Conservation (phyloP, 2,113 vertebrate genomes). For the Fulmarus glacialis region DNA sequence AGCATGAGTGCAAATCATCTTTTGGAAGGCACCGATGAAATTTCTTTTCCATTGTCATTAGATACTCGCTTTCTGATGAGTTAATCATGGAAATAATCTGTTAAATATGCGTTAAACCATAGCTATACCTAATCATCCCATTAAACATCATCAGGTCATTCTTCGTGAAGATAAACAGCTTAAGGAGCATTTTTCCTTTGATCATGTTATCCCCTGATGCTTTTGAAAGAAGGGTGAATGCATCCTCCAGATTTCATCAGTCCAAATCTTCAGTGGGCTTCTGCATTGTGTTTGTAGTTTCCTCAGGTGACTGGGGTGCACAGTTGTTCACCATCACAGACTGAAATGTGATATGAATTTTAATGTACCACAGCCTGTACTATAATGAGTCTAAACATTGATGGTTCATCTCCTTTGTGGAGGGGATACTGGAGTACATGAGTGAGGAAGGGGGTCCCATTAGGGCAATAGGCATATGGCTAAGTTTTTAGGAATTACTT, state of each 20-base stretch:
- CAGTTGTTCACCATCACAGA: background rate
- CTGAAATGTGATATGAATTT: rapidly evolving
- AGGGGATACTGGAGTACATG: background rate
- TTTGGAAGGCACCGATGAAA: background rate
- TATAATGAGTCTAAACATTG: rapidly evolving
- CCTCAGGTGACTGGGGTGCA: background rate
- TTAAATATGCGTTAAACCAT: slow-evolving; percentile 44
- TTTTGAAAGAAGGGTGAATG: slow-evolving; percentile 15
- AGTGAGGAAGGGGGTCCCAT: background rate
- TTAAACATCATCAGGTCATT: slow-evolving; percentile 30
- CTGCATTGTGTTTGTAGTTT: background rate
- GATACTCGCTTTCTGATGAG: slow-evolving; percentile 23
- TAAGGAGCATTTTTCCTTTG: slow-evolving; percentile 56
- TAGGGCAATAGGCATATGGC: background rate
- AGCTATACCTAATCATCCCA: slow-evolving; percentile 22
- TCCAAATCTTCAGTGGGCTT: background rate
- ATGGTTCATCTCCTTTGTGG: background rate
- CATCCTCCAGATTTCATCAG: slow-evolving; percentile 36
- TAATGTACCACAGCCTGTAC: background rate
- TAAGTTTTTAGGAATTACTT: background rate
- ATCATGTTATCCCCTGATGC: slow-evolving; percentile 24
- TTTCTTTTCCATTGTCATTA: background rate
- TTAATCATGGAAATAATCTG: slow-evolving; percentile 34
- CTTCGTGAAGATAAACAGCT: slow-evolving; percentile 29
- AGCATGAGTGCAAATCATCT: background rate